Evolutionary conservation across 2,888 invertebrate genomes (phyloP).

Genomic region (Trimorus sp.): DNA sequence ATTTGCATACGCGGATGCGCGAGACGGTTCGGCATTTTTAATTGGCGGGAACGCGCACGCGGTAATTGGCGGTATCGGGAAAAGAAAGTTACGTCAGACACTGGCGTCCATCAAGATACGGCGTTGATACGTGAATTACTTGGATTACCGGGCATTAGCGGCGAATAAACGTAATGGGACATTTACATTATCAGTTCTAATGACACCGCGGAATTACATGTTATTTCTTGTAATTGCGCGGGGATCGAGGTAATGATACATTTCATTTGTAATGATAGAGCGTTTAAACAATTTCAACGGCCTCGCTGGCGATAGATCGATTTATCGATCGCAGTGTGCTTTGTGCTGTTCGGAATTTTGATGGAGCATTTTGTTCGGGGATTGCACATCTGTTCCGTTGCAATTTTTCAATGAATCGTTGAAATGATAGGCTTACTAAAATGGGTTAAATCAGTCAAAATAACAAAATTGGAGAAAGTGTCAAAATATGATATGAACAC

Average conservation of each 20-base stretch:
- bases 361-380: no score
- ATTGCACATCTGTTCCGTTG: no score
- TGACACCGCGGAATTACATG: slow-evolving; percentile 47
- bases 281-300: slow-evolving; percentile 24
- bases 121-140: slow-evolving; percentile 36
- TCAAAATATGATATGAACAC: no score
- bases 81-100: slow-evolving; percentile 18
- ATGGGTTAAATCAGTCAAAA: no score
- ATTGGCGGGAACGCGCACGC: slow-evolving; percentile 12
- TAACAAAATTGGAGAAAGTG: no score
- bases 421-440: not conserved
- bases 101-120: slow-evolving; percentile 46
- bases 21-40: slow-evolving; percentile 66
- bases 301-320: slow-evolving; percentile 15
- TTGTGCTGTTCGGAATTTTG: no score
- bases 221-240: slow-evolving; percentile 52
- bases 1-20: slow-evolving; percentile 73
- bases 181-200: slow-evolving; percentile 51
- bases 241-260: slow-evolving; percentile 34
- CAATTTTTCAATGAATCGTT: no score
- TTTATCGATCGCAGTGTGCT: not conserved
- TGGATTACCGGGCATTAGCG: slow-evolving; percentile 51
- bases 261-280: slow-evolving; percentile 46
- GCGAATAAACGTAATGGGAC: slow-evolving; percentile 48
- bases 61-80: slow-evolving; percentile 26